Evolutionary conservation across 2,888 invertebrate genomes (phyloP), one percentile per base, ranked within the genome.

Genomic region (Ganaspis brasiliensis): DNA sequence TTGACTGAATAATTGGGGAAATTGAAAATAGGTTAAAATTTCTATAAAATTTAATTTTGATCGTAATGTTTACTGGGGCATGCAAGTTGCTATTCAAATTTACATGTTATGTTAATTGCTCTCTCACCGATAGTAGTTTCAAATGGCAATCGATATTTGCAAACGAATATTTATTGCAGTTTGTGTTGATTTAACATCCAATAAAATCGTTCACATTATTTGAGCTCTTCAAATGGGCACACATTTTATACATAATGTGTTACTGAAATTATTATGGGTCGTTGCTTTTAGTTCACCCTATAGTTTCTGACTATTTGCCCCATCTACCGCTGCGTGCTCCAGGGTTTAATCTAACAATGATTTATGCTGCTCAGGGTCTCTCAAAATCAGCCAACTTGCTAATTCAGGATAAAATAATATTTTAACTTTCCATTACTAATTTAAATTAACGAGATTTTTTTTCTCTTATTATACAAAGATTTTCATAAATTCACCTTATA

Each of bases 341-440:
- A 83, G 88, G 87, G 87, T 90, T 90, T 89, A 90, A 89, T 90
- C 89, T 89, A 90, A 90, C 89, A 88, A 90, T 89, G 90, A 90
- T 90, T 90, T 90, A 90, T 90, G 85, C 84, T 83, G 81, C 79
- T 75, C 89, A 88, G 88, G 81, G 89, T 84, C 80, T 88, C 89
- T 88, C 89, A 88, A 82, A 81, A 79, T 81, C 45, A 67, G 40
- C 67, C 45, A 45, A 67, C 26, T 45, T 67, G 3, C 45, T 40
- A 9, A 45, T 40, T 24, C 61, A 19, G 19, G 21, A 40, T 35
- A 40, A 14, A 21, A 21, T 16, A 19, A 52, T 16, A 52, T 9
- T 8, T 9, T n/a, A n/a, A n/a, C n/a, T n/a, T 19, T 40, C 6
- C 0, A 14, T 14, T 21, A 14, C 10, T 59, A 16, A 16, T 35